Base-by-base conservation (phyloP, 2,888 invertebrate genomes). In the Diaperis boleti region DNA sequence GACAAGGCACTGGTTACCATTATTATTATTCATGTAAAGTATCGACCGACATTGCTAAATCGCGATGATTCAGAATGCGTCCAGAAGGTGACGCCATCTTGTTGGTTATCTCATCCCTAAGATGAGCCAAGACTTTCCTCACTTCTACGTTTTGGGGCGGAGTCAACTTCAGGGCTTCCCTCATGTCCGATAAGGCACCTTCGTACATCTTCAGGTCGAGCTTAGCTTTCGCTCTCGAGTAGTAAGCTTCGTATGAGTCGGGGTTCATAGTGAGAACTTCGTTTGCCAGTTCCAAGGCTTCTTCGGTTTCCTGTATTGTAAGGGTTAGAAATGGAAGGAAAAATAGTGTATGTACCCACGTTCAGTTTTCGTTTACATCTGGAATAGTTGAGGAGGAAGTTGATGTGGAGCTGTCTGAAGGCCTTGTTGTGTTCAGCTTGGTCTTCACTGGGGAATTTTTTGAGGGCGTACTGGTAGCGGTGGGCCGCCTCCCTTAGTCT, bases 321-420 rank as follows among this genome's bases (percentile, higher is more conserved):
- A 31, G 5, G 8, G 2, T 26, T 2, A 26, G 26, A 3, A 4
- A 20, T 20, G 20, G 4, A 20, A 20, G 6, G 20, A 4, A 20
- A 45, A 42, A 13, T 13, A 13, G 14, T 5, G 42, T 7, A 81
- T 59, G 66, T 71, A 87, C 94, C 91, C 83, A 97, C 97, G 80
- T 94, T 94, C 80, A 96, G 86, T 85, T 96, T 96, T 79, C 97
- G 87, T 83, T 95, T 95, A 83, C 97, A 96, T 62, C 96, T 84
- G 10, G 96, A 96, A 72, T 96, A 87, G 79, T 96, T 96, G 37
- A 98, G 86, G 75, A 95, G 83, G 75, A 98, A 88, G 80, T 95
- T 95, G 8, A 96, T 90, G 76, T 92, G 90, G 50, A 97, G 84
- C 77, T 96, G 95, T 49, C 91, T 87, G 79, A 96, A 96, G 0